Conservation (phyloP, 2,113 vertebrate genomes). For the Pangasianodon gigas region DNA sequence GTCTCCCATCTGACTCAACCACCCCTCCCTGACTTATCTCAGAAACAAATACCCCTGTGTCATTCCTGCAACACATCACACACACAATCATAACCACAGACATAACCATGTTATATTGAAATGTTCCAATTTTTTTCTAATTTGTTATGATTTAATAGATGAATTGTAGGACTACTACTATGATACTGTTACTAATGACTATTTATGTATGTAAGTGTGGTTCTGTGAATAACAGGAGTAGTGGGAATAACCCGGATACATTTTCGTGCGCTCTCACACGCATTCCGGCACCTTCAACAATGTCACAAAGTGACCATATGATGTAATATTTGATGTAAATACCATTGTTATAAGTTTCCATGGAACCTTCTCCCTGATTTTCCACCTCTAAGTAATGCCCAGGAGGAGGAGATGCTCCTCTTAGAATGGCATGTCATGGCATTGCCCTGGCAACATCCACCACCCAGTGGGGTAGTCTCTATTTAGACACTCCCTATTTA, state of each 20-base stretch:
- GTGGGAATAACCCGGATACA: background rate
- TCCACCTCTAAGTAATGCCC: background rate
- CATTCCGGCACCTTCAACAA: background rate
- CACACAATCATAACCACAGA: background rate
- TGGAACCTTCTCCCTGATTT: background rate
- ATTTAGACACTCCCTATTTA: background rate
- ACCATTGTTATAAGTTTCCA: background rate
- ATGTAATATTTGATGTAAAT: background rate
- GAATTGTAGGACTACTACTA: background rate
- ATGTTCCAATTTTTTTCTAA: background rate
- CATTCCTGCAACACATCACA: slow-evolving; percentile 75
- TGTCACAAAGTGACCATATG: background rate
- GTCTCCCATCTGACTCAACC: slow-evolving; percentile 83
- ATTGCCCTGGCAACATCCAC: background rate
- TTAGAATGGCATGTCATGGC: background rate
- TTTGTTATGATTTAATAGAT: background rate
- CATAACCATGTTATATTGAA: background rate
- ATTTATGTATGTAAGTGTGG: background rate
- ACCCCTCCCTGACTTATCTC: slow-evolving; percentile 89
- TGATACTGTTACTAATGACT: background rate
- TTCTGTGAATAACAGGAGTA: background rate
- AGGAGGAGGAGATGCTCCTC: background rate
- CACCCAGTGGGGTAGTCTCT: background rate
- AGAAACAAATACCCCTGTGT: slow-evolving; percentile 93
- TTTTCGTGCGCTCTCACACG: background rate